phyloP scores from a whole-genome alignment of 2,888 invertebrate species.

The Cataglyphis albicans region DNA sequence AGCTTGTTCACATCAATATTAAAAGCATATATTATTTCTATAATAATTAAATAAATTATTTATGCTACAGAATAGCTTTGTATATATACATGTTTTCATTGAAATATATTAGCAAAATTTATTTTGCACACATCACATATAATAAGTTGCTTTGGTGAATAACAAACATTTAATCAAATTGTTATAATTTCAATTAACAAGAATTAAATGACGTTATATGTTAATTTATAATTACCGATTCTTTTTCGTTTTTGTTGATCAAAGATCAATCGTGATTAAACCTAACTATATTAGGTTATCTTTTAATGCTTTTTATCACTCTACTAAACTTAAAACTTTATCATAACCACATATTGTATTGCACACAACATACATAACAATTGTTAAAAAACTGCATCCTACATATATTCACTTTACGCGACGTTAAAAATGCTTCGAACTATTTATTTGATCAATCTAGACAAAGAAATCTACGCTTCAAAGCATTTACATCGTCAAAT shows the following conservation, averaged over 20 bases:
- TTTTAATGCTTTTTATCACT: not conserved
- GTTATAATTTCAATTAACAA: not conserved
- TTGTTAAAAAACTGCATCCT: not conserved
- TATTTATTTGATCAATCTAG: not conserved
- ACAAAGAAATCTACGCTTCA: not conserved
- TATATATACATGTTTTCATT: not conserved
- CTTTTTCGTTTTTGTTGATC: not conserved
- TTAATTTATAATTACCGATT: not conserved
- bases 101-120: not conserved
- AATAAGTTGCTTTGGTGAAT: not conserved
- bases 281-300: not conserved
- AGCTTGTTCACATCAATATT: not conserved
- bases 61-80: not conserved
- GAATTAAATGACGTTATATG: not conserved
- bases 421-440: not conserved
- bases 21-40: not conserved
- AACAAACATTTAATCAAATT: conserved; percentile 2
- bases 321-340: not conserved
- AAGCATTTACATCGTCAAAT: not conserved
- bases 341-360: not conserved
- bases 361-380: not conserved
- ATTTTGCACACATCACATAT: not conserved
- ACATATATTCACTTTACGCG: not conserved
- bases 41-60: not conserved
- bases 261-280: not conserved